Evolutionary conservation across 2,797 vertebrate genomes (phyloP).

Genomic region (Pseudotriccus pelzelni): DNA sequence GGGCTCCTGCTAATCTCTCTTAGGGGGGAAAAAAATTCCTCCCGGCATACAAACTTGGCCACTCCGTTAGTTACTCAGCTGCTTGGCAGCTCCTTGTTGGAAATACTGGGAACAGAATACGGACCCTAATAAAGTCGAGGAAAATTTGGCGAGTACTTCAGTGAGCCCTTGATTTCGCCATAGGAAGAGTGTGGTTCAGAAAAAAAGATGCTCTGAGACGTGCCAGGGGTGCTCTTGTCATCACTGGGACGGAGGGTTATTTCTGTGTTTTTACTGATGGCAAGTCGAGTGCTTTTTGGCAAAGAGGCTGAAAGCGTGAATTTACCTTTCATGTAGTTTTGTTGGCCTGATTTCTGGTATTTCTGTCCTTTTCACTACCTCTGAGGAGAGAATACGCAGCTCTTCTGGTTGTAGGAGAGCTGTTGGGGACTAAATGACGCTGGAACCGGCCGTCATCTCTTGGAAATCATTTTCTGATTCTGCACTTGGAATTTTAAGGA

Average conservation of each 20-base stretch:
- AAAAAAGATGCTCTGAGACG: background rate
- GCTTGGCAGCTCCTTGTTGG: conserved; percentile 49
- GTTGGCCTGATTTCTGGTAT: conserved; percentile 4
- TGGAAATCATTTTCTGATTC: background rate
- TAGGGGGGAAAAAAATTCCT: background rate
- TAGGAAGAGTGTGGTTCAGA: background rate
- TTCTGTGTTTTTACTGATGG: background rate
- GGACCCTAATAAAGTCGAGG: background rate
- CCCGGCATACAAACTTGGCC: conserved; percentile 9
- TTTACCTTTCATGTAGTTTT: conserved; percentile 10
- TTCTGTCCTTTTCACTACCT: background rate
- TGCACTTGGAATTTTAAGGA: background rate
- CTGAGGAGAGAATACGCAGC: background rate
- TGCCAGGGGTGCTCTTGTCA: conserved; percentile 36
- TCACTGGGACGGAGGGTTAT: background rate
- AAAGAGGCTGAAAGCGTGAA: background rate
- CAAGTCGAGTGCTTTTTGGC: background rate
- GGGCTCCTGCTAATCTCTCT: background rate
- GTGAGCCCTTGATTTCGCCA: background rate
- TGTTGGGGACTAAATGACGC: background rate
- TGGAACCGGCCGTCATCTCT: background rate
- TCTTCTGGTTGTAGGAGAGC: background rate
- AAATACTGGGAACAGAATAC: background rate
- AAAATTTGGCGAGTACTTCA: conserved; percentile 29
- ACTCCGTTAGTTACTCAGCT: conserved; percentile 47